Base-by-base conservation (phyloP, 2,113 vertebrate genomes). In the Glaucomys volans region DNA sequence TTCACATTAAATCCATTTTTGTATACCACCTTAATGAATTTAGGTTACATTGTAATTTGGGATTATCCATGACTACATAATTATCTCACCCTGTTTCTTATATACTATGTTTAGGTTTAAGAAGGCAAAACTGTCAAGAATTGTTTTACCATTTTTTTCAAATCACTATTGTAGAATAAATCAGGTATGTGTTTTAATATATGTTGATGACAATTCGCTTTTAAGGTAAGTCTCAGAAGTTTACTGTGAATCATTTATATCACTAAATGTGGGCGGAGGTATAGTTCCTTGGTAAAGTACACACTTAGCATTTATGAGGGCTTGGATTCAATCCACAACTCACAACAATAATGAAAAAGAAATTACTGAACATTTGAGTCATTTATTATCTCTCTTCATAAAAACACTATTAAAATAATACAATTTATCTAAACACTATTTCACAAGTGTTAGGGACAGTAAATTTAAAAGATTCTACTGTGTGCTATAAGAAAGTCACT, bases 401-500 rank as follows among this genome's bases (percentile, higher is more conserved):
- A 83, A 87, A 72, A 18, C 20, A 81, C 28, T 91, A 44, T 72
- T 81, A 94, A 90, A 89, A 83, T 74, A 88, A 93, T 87, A 69
- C 62, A 86, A 66, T 66, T 66, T 91, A 83, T 50, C 77, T 77
- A 95, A 96, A 72, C 7, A 76, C 32, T 81, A 62, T 89, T 52
- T 95, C 62, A 81, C n/a, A 95, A 81, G n/a, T 88, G 35, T 71
- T 86, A 95, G 17, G 90, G 10, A 91, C 44, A 94, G n/a, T 24
- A 72, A 72, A 66, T 95, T 80, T 59, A 87, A 76, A 74, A 95
- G 62, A 14, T 14, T 76, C 64, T 67, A 93, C n/a, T 91, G 52
- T 88, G 62, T 79, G 74, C 86, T 84, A 93, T 6, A 82, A 77
- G 40, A 91, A 88, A 85, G 57, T 14, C 87, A 69, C 5, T 24